Conservation (phyloP, 2,888 invertebrate species). For the Epinotia demarniana region DNA sequence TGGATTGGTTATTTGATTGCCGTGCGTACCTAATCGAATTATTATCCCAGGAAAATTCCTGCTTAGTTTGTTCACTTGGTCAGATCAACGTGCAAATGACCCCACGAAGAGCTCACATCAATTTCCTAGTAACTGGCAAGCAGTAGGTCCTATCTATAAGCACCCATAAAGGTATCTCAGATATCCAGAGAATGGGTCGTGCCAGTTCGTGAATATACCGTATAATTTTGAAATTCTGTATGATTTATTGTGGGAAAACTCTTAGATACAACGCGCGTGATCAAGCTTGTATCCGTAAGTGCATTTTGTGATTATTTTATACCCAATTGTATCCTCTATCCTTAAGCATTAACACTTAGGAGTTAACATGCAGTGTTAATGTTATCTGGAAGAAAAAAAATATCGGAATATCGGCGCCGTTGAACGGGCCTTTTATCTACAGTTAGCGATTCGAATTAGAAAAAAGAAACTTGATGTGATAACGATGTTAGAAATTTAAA, state of each 20-base stretch:
- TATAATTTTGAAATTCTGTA: slow-evolving; percentile 53
- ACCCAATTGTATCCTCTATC: slow-evolving; percentile 10
- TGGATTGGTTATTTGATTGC: background rate
- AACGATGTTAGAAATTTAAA: slow-evolving; percentile 52
- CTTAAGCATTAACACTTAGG: slow-evolving; percentile 31
- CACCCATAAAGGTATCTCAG: slow-evolving; percentile 49
- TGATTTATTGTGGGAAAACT: slow-evolving; percentile 46
- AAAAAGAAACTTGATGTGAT: slow-evolving; percentile 58
- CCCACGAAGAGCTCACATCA: slow-evolving; percentile 57
- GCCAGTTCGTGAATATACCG: slow-evolving; percentile 56
- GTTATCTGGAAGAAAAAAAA: background rate
- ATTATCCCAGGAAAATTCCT: background rate
- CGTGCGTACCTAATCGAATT: background rate
- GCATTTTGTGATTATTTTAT: slow-evolving; percentile 36
- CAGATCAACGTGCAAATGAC: slow-evolving; percentile 57
- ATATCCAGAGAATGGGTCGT: slow-evolving; percentile 55
- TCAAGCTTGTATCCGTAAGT: slow-evolving; percentile 23
- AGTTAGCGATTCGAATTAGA: slow-evolving; percentile 53
- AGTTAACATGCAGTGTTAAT: slow-evolving; percentile 30
- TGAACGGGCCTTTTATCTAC: slow-evolving; percentile 37
- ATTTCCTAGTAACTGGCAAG: slow-evolving; percentile 60
- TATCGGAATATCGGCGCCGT: background rate
- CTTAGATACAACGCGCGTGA: slow-evolving; percentile 32
- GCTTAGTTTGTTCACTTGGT: background rate
- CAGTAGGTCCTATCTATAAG: slow-evolving; percentile 50